phyloP scores from a whole-genome alignment of 53 echinoderm and acorn worm genomes.

The Holothuria scabra region DNA sequence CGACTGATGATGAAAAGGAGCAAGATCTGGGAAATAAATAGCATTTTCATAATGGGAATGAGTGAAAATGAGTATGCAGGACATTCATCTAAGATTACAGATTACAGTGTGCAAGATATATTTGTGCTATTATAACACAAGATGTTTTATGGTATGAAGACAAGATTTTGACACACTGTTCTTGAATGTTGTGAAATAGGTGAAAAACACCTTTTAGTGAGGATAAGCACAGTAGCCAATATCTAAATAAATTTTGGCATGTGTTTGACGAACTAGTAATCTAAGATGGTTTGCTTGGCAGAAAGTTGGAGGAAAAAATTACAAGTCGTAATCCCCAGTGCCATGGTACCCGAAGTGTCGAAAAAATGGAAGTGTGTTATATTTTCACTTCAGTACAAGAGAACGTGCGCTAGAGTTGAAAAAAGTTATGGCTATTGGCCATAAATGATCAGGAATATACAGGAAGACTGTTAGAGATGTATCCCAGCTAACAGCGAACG shows the following conservation, averaged over 20 bases:
- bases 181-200: not conserved
- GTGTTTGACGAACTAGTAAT: not conserved
- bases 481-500: no score
- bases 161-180: not conserved
- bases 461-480: conserved; percentile 49
- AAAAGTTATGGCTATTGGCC: conserved; percentile 64
- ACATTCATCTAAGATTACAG: not conserved
- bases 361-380: not conserved
- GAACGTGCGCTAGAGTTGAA: conserved; percentile 34
- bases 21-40: not conserved
- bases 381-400: not conserved
- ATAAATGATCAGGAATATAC: conserved; percentile 59
- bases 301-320: not conserved
- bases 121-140: not conserved
- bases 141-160: not conserved
- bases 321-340: conserved; percentile 18
- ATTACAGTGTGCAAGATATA: not conserved
- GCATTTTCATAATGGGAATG: not conserved
- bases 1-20: no score
- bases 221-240: not conserved
- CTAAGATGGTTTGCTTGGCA: not conserved
- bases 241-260: not conserved
- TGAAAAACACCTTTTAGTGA: not conserved
- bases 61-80: no score
- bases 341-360: conserved; percentile 22